Evolutionary conservation across 2,888 invertebrate genomes (phyloP).

Genomic region (Piscicola geometra): DNA sequence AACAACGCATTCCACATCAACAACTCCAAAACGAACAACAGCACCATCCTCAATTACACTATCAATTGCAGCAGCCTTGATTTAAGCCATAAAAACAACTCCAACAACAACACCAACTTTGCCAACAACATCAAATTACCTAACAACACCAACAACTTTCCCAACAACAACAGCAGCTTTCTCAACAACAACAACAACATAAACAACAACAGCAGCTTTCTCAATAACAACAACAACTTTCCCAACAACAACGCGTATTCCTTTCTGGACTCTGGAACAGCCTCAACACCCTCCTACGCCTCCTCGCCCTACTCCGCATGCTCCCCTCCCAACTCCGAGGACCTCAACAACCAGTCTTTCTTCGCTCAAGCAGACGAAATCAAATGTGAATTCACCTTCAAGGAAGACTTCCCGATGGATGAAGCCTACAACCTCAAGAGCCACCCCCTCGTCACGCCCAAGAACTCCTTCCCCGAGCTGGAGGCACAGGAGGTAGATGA

Average conservation of each 20-base stretch:
- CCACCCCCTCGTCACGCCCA: neutral
- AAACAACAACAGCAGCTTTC: conserved; percentile 8
- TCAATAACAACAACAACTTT: conserved; percentile 8
- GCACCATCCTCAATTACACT: too few relatives aligned
- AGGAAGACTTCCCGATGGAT: neutral
- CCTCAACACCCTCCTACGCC: neutral
- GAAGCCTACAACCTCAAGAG: neutral
- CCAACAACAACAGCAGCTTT: neutral
- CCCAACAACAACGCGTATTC: neutral
- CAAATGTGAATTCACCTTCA: neutral
- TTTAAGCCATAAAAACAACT: too few relatives aligned
- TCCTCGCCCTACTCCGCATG: neutral
- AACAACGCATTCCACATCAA: neutral
- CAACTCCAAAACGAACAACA: neutral
- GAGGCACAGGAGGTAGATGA: conserved; percentile 20
- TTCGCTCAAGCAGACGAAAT: neutral
- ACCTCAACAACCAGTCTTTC: conserved; percentile 29
- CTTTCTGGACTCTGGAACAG: conserved; percentile 12
- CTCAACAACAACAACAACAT: neutral
- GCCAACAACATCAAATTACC: neutral
- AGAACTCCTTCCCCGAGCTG: conserved; percentile 13
- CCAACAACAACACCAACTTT: neutral
- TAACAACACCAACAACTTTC: neutral
- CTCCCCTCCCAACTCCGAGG: conserved; percentile 13
- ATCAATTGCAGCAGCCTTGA: too few relatives aligned